A percentile compares a stretch with the other conserved stretches of the same genome.
phyloP scores from a whole-genome alignment of 2,888 invertebrate species.

The Netelia melanura region DNA sequence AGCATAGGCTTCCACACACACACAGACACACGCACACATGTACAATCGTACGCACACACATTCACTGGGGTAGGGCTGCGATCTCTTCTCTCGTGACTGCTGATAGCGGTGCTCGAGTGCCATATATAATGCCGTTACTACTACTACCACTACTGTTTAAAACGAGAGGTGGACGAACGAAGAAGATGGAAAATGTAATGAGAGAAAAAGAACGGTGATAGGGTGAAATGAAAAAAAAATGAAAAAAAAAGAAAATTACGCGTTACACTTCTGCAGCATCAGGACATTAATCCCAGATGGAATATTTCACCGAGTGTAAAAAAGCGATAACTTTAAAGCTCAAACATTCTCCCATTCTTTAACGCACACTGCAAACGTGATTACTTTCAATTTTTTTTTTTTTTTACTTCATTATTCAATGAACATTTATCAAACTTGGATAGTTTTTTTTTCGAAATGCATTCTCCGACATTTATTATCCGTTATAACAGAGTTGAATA shows the following conservation, averaged over 20 bases:
- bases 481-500: too few relatives aligned
- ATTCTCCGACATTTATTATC: too few relatives aligned
- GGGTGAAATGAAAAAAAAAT: neutral
- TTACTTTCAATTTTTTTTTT: constrained; percentile 6
- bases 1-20: constrained; percentile 56
- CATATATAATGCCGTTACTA: constrained; percentile 51
- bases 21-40: constrained; percentile 49
- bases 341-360: constrained; percentile 12
- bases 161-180: constrained; percentile 43
- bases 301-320: constrained; percentile 28
- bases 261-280: constrained; percentile 42
- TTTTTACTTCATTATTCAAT: neutral
- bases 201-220: constrained; percentile 42
- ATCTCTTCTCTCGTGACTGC: constrained; percentile 53
- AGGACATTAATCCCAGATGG: constrained; percentile 28
- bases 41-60: constrained; percentile 59
- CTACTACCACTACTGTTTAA: constrained; percentile 35
- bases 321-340: constrained; percentile 2
- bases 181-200: constrained; percentile 55
- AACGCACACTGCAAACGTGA: too few relatives aligned
- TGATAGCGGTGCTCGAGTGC: constrained; percentile 57
- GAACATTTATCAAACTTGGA: too few relatives aligned
- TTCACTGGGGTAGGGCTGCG: constrained; percentile 33
- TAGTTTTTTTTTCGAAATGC: too few relatives aligned
- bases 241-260: constrained; percentile 13